Evolutionary conservation across 2,797 vertebrate species (phyloP).

Genomic region (Podarcis lilfordi): DNA sequence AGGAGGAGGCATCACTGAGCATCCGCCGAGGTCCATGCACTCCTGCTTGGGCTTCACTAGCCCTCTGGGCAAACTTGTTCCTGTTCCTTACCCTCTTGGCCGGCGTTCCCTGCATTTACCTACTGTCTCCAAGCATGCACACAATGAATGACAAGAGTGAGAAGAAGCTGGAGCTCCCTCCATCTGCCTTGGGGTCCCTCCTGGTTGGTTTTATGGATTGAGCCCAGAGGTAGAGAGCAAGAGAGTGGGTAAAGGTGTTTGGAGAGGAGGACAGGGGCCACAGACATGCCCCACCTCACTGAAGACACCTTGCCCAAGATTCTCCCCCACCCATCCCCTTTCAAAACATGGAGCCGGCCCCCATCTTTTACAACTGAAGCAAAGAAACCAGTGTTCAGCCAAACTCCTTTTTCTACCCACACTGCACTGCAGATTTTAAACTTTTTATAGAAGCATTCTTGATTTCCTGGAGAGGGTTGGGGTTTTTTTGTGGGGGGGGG

Average conservation of each 20-base stretch:
- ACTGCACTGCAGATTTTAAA: background rate
- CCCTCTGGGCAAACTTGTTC: too few species aligned
- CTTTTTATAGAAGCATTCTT: slow-evolving; percentile 56
- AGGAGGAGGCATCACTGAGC: too few species aligned
- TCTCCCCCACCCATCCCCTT: background rate
- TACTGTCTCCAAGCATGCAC: background rate
- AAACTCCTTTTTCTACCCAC: slow-evolving; percentile 5
- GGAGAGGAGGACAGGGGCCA: background rate
- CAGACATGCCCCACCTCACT: too few species aligned
- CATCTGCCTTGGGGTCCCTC: background rate
- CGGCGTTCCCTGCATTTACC: background rate
- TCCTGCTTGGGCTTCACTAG: too few species aligned
- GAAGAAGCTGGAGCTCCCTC: background rate
- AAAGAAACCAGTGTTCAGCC: background rate
- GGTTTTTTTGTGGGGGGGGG: background rate
- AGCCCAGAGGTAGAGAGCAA: background rate
- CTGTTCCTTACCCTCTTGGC: too few species aligned
- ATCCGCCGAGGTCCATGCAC: too few species aligned
- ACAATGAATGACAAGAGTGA: background rate
- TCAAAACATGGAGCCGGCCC: background rate
- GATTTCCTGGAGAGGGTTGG: background rate
- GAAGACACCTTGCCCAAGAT: background rate
- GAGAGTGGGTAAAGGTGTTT: background rate
- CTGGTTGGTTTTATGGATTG: background rate
- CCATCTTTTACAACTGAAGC: background rate